Base-by-base conservation (phyloP, 2,797 vertebrate species). In the Oreochromis mossambicus region DNA sequence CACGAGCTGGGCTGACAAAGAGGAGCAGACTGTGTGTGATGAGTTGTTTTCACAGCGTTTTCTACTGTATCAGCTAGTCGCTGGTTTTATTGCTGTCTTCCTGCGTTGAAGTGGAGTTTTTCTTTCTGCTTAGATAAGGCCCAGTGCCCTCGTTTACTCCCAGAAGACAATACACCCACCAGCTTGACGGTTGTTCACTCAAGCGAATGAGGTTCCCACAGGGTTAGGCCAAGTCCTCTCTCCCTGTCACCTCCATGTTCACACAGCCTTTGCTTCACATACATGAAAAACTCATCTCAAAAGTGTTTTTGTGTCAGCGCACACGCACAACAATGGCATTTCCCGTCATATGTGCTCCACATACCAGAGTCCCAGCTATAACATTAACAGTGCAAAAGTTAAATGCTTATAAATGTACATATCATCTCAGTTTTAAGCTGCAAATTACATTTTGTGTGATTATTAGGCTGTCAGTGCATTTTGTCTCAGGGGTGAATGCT, bases 21-120 rank as follows among this genome's bases (percentile, higher is more conserved):
- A 75, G 80, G 76, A 81, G 58, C 52, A 12, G 54, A 36, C 19
- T 76, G 81, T 2, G 11, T 38, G 43, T 34, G 38, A 26, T 9
- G 79, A 43, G 29, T 54, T 93, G 91, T 91, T 94, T 92, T 85
- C 81, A 86, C 90, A 91, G 85, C 10, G 19, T 82, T 93, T 94
- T 93, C 83, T 87, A 88, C 91, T 87, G 83, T 79, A 90, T 94
- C 91, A 90, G 90, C 91, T 79, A 4, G 29, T 83, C 83, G 13
- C 87, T 79, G 34, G 4, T 89, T 93, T 92, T 92, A 89, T 91
- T 89, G 77, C 75, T 32, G 43, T 81, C 63, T 81, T 90, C 87
- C 85, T 82, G 83, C 88, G 83, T 80, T 84, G 2, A 77, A 87
- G 80, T 51, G 36, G 17, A 46, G 68, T 82, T 82, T 78, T 82